These are phyloP conservation scores for Brachypalpus laphriformis DNA, from an alignment of 2,888 invertebrate species.

Conservation along the genomic window DNA sequence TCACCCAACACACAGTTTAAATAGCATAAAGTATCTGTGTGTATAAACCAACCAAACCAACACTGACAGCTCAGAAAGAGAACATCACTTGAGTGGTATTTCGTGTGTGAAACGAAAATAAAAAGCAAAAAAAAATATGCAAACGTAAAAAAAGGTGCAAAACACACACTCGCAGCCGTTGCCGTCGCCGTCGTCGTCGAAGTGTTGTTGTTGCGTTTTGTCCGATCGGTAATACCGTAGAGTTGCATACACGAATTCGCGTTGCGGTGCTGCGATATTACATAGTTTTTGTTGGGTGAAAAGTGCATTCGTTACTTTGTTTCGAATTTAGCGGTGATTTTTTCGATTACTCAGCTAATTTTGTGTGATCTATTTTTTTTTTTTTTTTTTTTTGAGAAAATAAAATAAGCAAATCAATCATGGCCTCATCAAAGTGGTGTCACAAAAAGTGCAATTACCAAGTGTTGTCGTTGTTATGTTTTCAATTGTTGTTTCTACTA, in stretches of 20 bases:
- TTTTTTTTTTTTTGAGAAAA: background rate
- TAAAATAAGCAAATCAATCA: constrained; percentile 35
- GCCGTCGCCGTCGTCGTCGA: constrained; percentile 1
- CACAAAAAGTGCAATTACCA: constrained; percentile 70
- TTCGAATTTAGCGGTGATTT: constrained; percentile 2
- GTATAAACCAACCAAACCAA: constrained; percentile 7
- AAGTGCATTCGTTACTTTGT: constrained; percentile 60
- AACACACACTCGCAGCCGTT: constrained; percentile 43
- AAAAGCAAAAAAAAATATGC: constrained; percentile 59
- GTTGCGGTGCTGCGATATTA: constrained; percentile 43
- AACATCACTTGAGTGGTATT: constrained; percentile 66
- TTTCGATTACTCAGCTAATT: constrained; percentile 37
- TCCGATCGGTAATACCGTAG: constrained; percentile 50
- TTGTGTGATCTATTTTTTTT: constrained; percentile 16
- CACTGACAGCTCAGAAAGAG: background rate
- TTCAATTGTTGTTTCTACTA: constrained; percentile 58
- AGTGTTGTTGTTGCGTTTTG: background rate
- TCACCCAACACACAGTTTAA: constrained; percentile 32
- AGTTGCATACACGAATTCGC: constrained; percentile 58
- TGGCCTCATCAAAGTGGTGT: constrained; percentile 70
- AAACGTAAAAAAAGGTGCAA: constrained; percentile 71
- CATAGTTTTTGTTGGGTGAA: constrained; percentile 31
- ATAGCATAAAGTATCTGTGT: constrained; percentile 9
- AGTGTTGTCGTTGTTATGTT: constrained; percentile 64
- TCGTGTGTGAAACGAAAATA: constrained; percentile 39